Conservation (phyloP, 2,113 vertebrate species). For the Elanus axillaris region DNA sequence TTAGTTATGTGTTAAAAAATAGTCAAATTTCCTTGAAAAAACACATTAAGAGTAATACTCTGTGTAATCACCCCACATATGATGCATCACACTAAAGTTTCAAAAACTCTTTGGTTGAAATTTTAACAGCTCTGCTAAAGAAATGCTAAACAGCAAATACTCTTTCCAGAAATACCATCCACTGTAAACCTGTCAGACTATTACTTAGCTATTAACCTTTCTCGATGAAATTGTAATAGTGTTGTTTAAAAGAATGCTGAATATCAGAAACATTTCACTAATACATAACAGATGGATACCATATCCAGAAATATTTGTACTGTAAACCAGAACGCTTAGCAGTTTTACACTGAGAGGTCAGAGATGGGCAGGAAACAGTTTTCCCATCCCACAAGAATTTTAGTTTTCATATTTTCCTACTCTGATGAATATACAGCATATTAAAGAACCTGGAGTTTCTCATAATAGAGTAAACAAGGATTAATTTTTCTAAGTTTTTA, state of each 20-base stretch:
- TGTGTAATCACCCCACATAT: constrained; percentile 6
- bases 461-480: not conserved
- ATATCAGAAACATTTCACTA: constrained; percentile 64
- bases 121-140: constrained; percentile 47
- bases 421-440: constrained; percentile 27
- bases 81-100: constrained; percentile 39
- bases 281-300: constrained; percentile 61
- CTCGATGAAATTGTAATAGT: constrained; percentile 45
- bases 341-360: constrained; percentile 54
- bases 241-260: constrained; percentile 56
- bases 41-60: not conserved
- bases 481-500: not conserved
- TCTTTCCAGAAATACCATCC: constrained; percentile 53
- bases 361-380: constrained; percentile 59
- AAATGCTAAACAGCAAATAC: constrained; percentile 57
- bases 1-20: constrained; percentile 14
- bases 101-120: not conserved
- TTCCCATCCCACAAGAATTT: constrained; percentile 47
- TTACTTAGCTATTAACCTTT: constrained; percentile 59
- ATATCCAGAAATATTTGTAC: constrained; percentile 61
- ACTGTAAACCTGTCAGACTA: constrained; percentile 57
- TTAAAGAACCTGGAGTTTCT: constrained; percentile 19
- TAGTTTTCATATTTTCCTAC: constrained; percentile 29
- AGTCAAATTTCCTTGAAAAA: constrained; percentile 31
- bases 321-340: constrained; percentile 51